Conservation (phyloP, 2,113 vertebrate species). For the Perognathus longimembris region DNA sequence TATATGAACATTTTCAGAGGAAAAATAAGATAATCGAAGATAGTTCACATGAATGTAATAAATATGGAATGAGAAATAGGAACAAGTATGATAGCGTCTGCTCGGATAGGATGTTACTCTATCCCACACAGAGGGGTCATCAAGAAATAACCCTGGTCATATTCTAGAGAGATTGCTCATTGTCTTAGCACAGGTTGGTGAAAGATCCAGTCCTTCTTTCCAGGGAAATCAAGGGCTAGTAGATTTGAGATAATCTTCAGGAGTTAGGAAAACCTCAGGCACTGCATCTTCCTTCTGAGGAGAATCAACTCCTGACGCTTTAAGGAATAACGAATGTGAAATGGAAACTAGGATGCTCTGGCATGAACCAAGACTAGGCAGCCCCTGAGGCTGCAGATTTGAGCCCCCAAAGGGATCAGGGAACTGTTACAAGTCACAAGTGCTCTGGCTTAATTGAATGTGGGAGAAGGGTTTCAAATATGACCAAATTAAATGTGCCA, state of each 20-base stretch:
- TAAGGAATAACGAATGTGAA: background rate
- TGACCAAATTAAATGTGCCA: background rate
- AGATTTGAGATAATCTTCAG: background rate
- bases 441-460: too few relatives aligned
- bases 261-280: background rate
- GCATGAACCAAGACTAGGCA: background rate
- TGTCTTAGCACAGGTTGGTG: background rate
- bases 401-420: background rate
- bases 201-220: background rate
- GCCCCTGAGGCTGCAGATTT: rapidly evolving
- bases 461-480: background rate
- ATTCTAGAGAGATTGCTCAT: background rate
- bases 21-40: too few relatives aligned
- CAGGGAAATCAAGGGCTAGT: background rate
- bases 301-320: background rate
- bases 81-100: too few relatives aligned
- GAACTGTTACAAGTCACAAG: background rate
- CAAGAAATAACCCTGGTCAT: too few relatives aligned
- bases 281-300: background rate
- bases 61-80: too few relatives aligned
- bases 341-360: background rate
- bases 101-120: too few relatives aligned
- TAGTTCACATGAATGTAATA: too few relatives aligned
- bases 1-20: too few relatives aligned
- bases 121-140: too few relatives aligned